Conservation (phyloP, 2,113 vertebrate genomes). For the Nothocercus julius region DNA sequence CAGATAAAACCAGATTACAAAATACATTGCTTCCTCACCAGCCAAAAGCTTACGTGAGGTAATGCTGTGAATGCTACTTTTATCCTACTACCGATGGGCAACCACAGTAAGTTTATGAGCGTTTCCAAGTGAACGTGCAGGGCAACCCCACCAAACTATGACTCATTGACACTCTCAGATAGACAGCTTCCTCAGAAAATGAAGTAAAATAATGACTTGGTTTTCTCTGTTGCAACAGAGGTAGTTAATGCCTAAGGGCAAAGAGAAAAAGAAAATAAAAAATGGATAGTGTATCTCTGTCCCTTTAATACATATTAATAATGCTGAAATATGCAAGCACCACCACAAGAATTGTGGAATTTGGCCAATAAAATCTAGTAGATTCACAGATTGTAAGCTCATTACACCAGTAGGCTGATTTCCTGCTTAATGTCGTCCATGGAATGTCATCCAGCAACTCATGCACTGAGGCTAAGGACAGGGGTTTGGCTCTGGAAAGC, state of each 20-base stretch:
- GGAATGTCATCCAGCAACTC: not conserved
- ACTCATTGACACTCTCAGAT: not conserved
- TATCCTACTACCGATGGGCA: slow-evolving; percentile 24
- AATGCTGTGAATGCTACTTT: slow-evolving; percentile 7
- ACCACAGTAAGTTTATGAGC: slow-evolving; percentile 7
- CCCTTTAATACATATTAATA: not conserved
- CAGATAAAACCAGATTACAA: slow-evolving; percentile 32
- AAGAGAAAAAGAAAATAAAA: not conserved
- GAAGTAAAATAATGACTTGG: slow-evolving; percentile 9
- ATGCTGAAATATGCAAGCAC: not conserved
- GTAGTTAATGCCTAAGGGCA: not conserved
- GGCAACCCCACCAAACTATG: slow-evolving; percentile 7
- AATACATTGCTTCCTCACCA: slow-evolving; percentile 14
- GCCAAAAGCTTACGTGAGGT: slow-evolving; percentile 33
- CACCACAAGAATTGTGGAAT: not conserved
- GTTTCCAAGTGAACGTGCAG: slow-evolving; percentile 40
- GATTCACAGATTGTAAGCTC: not conserved
- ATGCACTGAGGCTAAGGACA: not conserved
- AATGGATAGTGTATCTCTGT: not conserved
- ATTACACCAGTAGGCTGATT: not conserved
- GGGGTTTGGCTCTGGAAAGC: not conserved
- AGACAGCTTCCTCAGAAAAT: slow-evolving; percentile 54
- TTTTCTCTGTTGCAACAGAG: not conserved
- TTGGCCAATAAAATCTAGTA: not conserved
- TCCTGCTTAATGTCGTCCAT: not conserved